These are phyloP conservation scores for Philotrypesis tridentata DNA, from an alignment of 1,140 invertebrate genomes.

Conservation along the genomic window DNA sequence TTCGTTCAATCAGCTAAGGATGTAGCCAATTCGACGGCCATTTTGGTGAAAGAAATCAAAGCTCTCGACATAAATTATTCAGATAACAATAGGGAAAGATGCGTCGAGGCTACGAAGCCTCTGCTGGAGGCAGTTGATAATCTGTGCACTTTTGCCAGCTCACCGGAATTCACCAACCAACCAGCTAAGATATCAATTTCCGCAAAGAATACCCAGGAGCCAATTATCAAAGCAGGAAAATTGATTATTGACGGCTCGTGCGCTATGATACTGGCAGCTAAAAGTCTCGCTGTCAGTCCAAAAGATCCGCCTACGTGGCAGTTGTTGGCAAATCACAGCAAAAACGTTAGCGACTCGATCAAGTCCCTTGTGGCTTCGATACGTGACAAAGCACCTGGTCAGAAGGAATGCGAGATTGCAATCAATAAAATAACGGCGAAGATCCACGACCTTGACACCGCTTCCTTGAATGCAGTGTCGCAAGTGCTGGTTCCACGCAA, in stretches of 20 bases:
- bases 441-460: constrained; percentile 89
- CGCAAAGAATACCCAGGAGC: constrained; percentile 86
- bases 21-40: constrained; percentile 96
- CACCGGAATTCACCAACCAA: constrained; percentile 93
- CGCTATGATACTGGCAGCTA: constrained; percentile 92
- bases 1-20: constrained; percentile 98
- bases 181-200: constrained; percentile 92
- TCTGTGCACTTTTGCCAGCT: constrained; percentile 92
- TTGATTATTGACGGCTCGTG: constrained; percentile 89
- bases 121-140: constrained; percentile 93
- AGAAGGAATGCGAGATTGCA: constrained; percentile 92
- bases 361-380: constrained; percentile 94
- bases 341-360: constrained; percentile 96
- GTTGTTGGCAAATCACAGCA: constrained; percentile 92
- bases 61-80: constrained; percentile 89
- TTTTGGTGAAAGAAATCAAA: constrained; percentile 96
- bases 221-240: constrained; percentile 89
- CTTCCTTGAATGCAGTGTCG: constrained; percentile 89
- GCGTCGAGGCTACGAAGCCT: constrained; percentile 87
- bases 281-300: constrained; percentile 90
- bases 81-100: constrained; percentile 83
- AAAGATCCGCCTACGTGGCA: constrained; percentile 96
- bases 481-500: constrained; percentile 84
- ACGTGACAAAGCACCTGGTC: constrained; percentile 95
- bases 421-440: constrained; percentile 85